Percentiles rank a stretch among this genome's conserved stretches.
Evolutionary conservation across 2,888 invertebrate species (phyloP).

Genomic region (Andricus curvator): DNA sequence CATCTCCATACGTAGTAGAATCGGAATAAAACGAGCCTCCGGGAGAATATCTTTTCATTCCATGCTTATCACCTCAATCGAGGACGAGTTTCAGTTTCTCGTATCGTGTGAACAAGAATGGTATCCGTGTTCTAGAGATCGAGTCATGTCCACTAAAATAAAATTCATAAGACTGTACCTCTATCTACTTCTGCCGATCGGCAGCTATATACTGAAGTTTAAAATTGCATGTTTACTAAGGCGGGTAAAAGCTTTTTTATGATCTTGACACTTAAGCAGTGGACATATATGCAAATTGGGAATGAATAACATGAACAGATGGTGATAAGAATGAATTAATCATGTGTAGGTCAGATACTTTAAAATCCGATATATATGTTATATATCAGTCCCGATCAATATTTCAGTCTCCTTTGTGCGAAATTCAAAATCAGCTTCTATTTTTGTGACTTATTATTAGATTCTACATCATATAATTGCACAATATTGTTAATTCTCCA

Average conservation of each 20-base stretch:
- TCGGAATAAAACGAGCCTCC: conserved; percentile 12
- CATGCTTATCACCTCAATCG: conserved; percentile 39
- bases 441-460: too few species aligned
- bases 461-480: too few species aligned
- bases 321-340: conserved; percentile 18
- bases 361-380: background rate
- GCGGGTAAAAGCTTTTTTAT: conserved; percentile 26
- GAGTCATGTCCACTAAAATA: conserved; percentile 24
- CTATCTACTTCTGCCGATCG: conserved; percentile 24
- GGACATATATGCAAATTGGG: conserved; percentile 13
- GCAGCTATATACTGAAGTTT: conserved; percentile 3
- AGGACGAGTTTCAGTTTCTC: conserved; percentile 48
- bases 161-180: conserved; percentile 18
- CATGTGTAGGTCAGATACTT: background rate
- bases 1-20: conserved; percentile 11
- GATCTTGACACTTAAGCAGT: conserved; percentile 6
- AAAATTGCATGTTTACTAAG: conserved; percentile 32
- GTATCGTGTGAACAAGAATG: conserved; percentile 24
- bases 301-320: conserved; percentile 4
- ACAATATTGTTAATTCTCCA: too few species aligned
- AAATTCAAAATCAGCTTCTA: background rate
- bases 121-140: conserved; percentile 24
- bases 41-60: conserved; percentile 30
- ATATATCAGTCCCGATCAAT: background rate
- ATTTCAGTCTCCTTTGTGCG: background rate